Base-by-base conservation (phyloP, 2,888 invertebrate genomes). In the Andrena bicolor region DNA sequence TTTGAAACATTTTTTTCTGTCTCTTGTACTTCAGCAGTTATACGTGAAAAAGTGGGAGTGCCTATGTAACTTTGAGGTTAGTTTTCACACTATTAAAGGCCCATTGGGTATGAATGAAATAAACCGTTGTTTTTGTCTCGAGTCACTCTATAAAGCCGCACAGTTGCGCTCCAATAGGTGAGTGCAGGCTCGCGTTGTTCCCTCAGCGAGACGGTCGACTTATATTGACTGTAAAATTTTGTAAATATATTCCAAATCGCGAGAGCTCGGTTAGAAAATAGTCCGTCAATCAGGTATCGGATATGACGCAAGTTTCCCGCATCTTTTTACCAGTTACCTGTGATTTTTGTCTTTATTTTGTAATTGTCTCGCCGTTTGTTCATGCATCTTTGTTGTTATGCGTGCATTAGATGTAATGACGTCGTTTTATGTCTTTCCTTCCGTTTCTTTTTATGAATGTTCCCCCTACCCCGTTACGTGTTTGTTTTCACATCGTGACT, bases 311-410 rank as follows among this genome's bases (percentile, higher is more conserved):
- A 23, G 4, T 2, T 41, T 72, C 56, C 20, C 69, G 63, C 72
- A 72, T 2, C 51, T 30, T 41, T 68, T 4, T 2, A 49, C 56
- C 60, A 63, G n/a, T 64, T 76, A 48, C 20, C 26, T 78, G 73
- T 60, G 79, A 81, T 65, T 74, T 79, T 77, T 66, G 51, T 63
- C 60, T 65, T 41, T 66, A 41, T 63, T 68, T 71, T 73, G 51
- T 76, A 66, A 8, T 41, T 72, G 35, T 53, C 68, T 13, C 32
- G 10, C 48, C 70, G 74, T 79, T 66, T 81, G 65, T 16, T 69
- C 79, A 53, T 83, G 80, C 63, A 75, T 41, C 41, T 78, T 32
- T 83, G 74, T 26, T 83, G 72, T 58, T 28, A 74, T 86, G 83
- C 65, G 76, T 83, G 76, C 61, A 76, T 32, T 41, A 64, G 76